These are phyloP conservation scores for Haliclystus octoradiatus DNA, from an alignment of 30 jellyfish, hydroid and myxozoan species.

Conservation along the genomic window DNA sequence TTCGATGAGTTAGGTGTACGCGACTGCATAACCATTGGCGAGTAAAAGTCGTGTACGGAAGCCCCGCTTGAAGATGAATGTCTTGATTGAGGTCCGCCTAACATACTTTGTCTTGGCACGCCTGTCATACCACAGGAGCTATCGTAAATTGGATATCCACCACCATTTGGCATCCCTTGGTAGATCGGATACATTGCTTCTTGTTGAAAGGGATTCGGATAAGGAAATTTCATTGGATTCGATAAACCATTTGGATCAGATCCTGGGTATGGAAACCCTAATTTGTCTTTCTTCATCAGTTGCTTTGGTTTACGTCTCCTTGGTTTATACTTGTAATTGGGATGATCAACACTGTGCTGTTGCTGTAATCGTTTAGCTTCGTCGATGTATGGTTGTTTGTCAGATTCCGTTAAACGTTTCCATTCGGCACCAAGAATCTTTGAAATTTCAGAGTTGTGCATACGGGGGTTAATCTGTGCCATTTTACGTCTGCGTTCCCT, in stretches of 20 bases:
- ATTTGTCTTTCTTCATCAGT: conserved; percentile 76
- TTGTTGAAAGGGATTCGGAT: conserved; percentile 83
- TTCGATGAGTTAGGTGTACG: conserved; percentile 40
- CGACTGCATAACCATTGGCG: conserved; percentile 63
- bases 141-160: conserved; percentile 73
- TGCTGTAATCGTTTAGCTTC: conserved; percentile 96
- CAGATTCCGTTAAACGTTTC: conserved; percentile 86
- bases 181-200: conserved; percentile 97
- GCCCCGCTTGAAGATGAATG: conserved; percentile 56
- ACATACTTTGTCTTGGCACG: conserved; percentile 73
- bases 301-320: conserved; percentile 92
- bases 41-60: conserved; percentile 65
- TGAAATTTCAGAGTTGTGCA: conserved; percentile 98
- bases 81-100: conserved; percentile 48
- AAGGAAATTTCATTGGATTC: conserved; percentile 83
- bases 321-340: conserved; percentile 97
- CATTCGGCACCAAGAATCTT: conserved; percentile 99
- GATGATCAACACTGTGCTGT: conserved; percentile 97
- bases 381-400: conserved; percentile 85
- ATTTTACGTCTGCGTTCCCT: conserved; percentile 85
- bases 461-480: conserved; percentile 96
- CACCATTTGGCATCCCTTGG: conserved; percentile 61
- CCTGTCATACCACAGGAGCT: conserved; percentile 42
- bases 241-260: conserved; percentile 82
- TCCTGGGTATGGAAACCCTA: conserved; percentile 91